Conservation (phyloP, 2,797 vertebrate genomes). For the Poecilia gillii region DNA sequence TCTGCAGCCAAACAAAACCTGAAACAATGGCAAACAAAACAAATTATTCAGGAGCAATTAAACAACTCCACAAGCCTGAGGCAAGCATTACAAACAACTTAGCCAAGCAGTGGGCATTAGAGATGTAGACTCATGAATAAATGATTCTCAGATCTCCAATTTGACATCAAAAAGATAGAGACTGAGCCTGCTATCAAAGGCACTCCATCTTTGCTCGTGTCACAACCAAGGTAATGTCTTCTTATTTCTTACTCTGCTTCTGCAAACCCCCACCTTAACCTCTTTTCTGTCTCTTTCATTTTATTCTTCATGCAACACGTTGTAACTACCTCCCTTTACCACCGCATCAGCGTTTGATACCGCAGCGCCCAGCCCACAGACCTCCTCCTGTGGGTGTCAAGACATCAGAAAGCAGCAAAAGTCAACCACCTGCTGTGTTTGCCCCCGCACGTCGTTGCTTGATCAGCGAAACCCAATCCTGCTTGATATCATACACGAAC, state of each 20-base stretch:
- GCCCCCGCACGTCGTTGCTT: constrained; percentile 47
- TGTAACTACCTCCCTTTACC: constrained; percentile 65
- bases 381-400: constrained; percentile 65
- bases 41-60: constrained; percentile 59
- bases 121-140: constrained; percentile 68
- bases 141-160: constrained; percentile 64
- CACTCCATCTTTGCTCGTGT: constrained; percentile 45
- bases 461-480: constrained; percentile 58
- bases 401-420: constrained; percentile 65
- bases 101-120: constrained; percentile 48
- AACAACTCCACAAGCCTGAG: constrained; percentile 41
- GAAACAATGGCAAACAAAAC: constrained; percentile 47
- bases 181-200: constrained; percentile 57
- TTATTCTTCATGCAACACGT: constrained; percentile 64
- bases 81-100: constrained; percentile 65
- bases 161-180: constrained; percentile 62
- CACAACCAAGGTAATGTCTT: constrained; percentile 61
- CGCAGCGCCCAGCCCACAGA: constrained; percentile 53
- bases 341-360: constrained; percentile 52
- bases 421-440: constrained; percentile 62
- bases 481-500: constrained; percentile 36
- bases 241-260: constrained; percentile 29
- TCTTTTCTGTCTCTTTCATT: constrained; percentile 27
- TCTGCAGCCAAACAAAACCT: constrained; percentile 36
- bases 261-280: background rate